These are phyloP conservation scores for Intellagama lesueurii DNA, from an alignment of 2,797 vertebrate species.

Conservation along the genomic window DNA sequence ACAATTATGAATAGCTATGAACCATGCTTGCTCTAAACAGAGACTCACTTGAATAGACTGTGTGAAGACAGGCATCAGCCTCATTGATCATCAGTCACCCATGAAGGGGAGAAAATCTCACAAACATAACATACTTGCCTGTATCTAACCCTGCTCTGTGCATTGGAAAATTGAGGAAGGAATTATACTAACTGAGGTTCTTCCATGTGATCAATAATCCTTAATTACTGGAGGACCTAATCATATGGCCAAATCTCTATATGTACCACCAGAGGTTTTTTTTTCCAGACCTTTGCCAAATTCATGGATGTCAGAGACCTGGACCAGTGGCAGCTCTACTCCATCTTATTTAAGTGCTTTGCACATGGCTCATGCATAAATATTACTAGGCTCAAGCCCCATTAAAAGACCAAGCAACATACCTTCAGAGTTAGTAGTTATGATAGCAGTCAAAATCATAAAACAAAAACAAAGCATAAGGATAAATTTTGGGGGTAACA, in stretches of 20 bases:
- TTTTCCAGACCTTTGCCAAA: not conserved
- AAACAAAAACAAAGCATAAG: not conserved
- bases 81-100: too few relatives aligned
- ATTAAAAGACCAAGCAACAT: not conserved
- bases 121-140: too few relatives aligned
- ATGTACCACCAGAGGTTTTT: not conserved
- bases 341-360: not conserved
- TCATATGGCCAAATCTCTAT: not conserved
- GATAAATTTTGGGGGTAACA: not conserved
- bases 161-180: too few relatives aligned
- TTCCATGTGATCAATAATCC: not conserved
- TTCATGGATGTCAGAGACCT: not conserved
- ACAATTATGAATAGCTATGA: not conserved
- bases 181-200: not conserved
- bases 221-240: not conserved
- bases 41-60: too few relatives aligned
- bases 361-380: not conserved
- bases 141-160: too few relatives aligned
- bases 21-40: not conserved
- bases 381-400: not conserved
- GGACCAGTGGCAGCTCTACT: not conserved
- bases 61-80: too few relatives aligned
- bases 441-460: not conserved
- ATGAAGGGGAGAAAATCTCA: too few relatives aligned
- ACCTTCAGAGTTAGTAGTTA: not conserved